Percentiles rank a stretch among this genome's conserved stretches.
phyloP scores from a whole-genome alignment of 2,797 vertebrate genomes.

The Pipistrellus nathusii region DNA sequence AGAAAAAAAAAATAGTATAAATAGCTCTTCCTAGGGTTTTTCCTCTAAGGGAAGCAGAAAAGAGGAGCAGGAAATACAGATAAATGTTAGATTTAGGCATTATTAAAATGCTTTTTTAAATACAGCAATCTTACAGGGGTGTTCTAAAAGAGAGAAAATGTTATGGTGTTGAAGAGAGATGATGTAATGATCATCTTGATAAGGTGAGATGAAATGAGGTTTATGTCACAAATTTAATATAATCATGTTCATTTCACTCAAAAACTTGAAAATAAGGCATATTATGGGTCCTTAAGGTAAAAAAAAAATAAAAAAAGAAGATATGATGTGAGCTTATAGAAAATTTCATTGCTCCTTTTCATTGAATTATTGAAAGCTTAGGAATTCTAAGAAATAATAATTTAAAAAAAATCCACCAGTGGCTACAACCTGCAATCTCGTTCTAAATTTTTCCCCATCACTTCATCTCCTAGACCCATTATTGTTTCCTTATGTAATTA shows the following conservation, averaged over 20 bases:
- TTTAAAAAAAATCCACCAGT: neutral
- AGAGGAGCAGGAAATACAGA: neutral
- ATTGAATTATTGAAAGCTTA: neutral
- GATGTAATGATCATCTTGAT: neutral
- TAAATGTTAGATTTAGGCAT: neutral
- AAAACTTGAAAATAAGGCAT: neutral
- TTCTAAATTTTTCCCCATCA: neutral
- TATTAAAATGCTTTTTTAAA: neutral
- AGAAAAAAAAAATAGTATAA: neutral
- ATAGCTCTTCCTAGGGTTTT: neutral
- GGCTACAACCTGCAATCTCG: neutral
- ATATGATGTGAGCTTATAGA: neutral
- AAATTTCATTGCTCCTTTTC: neutral
- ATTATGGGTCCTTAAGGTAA: neutral
- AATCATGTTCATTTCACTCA: neutral
- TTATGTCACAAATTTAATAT: neutral
- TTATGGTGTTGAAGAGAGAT: neutral
- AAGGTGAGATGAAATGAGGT: neutral
- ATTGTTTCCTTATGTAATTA: constrained; percentile 3
- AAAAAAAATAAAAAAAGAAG: neutral
- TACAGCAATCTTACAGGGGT: neutral
- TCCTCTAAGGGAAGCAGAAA: neutral
- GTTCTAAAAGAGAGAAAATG: neutral
- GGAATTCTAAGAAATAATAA: neutral
- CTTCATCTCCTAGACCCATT: neutral